Base-by-base conservation (phyloP, 1,140 invertebrate genomes). In the Aphidius gifuensis region DNA sequence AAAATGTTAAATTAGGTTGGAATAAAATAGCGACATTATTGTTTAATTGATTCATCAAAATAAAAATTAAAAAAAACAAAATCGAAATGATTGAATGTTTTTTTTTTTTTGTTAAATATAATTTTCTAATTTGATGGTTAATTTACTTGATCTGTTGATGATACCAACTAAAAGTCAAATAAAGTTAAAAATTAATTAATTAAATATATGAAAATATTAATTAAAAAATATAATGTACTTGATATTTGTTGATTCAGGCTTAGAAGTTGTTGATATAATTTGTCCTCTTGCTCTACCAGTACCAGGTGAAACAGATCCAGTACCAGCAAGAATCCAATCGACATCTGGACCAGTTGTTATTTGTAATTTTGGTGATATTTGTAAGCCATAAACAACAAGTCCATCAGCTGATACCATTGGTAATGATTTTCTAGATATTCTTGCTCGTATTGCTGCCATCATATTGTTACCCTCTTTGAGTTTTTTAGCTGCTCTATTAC, bases 271-370 rank as follows among this genome's bases (percentile, higher is more conserved):
- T 0, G 71, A 65, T 57, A 77, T 77, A 39, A 76, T 68, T 61
- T 76, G 74, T 5, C 74, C 69, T 58, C 71, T 70, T 3, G 66
- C 70, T 21, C 75, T 70, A 3, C 83, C 75, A 5, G 83, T 81
- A 42, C 80, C 80, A 0, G 84, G 79, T 1, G 84, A 85, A 38
- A 84, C 77, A 4, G 85, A 86, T 16, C 85, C 86, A 64, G 81
- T 82, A 38, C 84, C 89, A 16, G 85, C 82, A 57, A 85, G 74
- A 51, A 91, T 85, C 89, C 89, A 91, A 45, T 89, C 87, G 16
- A 90, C 81, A 70, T 91, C 89, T 21, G 88, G 82, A 21, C 84
- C 75, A 43, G 69, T 71, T 45, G 72, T 67, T 44, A 71, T 72
- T 64, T 73, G 74, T 5, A 70, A 68, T 16, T 73, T 74, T 4